Conservation (phyloP, 2,797 vertebrate genomes). For the Sebastes hubbsi region DNA sequence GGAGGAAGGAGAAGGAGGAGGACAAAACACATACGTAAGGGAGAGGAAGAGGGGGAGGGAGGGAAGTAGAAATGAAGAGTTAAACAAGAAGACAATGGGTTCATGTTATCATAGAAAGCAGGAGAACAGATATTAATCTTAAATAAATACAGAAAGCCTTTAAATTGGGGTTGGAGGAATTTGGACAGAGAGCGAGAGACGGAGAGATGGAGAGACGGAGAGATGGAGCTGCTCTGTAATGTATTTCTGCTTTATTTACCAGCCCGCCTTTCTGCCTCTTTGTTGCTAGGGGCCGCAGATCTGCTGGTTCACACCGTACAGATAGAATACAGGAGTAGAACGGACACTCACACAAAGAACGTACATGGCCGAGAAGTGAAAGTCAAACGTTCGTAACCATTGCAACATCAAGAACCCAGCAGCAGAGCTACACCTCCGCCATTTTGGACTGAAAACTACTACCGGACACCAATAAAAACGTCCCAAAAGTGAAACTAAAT, state of each 20-base stretch:
- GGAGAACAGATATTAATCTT: not conserved
- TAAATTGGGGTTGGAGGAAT: slow-evolving; percentile 37
- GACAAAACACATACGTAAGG: slow-evolving; percentile 26
- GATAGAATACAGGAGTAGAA: not conserved
- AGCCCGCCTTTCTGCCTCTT: slow-evolving; percentile 10
- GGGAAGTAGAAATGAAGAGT: slow-evolving; percentile 1
- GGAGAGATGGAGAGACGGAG: not conserved
- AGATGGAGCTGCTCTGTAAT: slow-evolving; percentile 19
- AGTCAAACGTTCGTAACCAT: not conserved
- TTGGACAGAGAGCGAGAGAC: not conserved
- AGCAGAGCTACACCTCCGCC: not conserved
- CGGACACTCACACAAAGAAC: not conserved
- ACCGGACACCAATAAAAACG: not conserved
- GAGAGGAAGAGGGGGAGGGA: too few species aligned
- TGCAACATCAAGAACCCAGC: not conserved
- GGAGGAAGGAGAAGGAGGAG: not conserved
- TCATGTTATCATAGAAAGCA: slow-evolving; percentile 2
- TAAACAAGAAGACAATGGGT: slow-evolving; percentile 14
- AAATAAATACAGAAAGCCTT: slow-evolving; percentile 36
- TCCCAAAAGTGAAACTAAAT: not conserved
- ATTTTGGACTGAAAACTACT: not conserved
- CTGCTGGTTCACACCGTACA: slow-evolving; percentile 10
- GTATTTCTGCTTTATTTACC: slow-evolving; percentile 40
- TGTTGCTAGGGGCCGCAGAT: slow-evolving; percentile 46
- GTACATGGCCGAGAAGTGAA: not conserved